A percentile compares a stretch with the other conserved stretches of the same genome.
Evolutionary conservation across 2,113 vertebrate genomes (phyloP).

Genomic region (Oryzias celebensis): DNA sequence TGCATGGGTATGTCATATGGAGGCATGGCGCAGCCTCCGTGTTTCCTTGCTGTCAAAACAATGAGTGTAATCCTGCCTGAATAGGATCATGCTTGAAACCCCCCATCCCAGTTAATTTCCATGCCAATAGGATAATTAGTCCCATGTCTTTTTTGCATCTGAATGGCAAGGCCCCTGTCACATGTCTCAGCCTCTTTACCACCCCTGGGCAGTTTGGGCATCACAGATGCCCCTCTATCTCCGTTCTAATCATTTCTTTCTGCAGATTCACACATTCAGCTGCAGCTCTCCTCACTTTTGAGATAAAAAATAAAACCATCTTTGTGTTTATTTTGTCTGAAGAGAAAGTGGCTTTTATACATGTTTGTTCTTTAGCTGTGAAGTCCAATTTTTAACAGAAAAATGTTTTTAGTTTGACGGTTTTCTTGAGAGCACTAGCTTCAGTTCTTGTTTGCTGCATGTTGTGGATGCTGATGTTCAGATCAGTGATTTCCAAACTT

Average conservation of each 20-base stretch:
- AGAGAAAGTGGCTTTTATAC: too few species aligned
- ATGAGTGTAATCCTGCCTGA: constrained; percentile 64
- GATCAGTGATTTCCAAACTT: too few species aligned
- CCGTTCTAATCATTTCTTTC: constrained; percentile 35
- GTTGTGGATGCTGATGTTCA: too few species aligned
- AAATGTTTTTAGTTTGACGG: too few species aligned
- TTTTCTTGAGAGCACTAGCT: too few species aligned
- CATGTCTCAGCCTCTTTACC: background rate
- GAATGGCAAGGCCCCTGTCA: constrained; percentile 29
- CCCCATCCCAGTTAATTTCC: constrained; percentile 12
- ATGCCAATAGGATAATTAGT: constrained; percentile 72
- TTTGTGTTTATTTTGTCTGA: too few species aligned
- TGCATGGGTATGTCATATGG: constrained; percentile 43
- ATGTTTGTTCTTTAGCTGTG: too few species aligned
- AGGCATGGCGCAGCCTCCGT: constrained; percentile 52
- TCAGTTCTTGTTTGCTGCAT: too few species aligned
- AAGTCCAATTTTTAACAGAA: too few species aligned
- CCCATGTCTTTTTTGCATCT: constrained; percentile 66
- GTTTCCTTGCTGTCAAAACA: constrained; percentile 68
- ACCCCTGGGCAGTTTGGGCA: constrained; percentile 57
- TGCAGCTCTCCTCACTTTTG: constrained; percentile 9
- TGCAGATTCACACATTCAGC: constrained; percentile 9
- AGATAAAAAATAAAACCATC: too few species aligned
- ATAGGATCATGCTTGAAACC: constrained; percentile 37
- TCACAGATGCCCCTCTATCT: constrained; percentile 41